Percentiles rank a stretch among this genome's conserved stretches.
Conservation (phyloP, 2,113 vertebrate species). For the Lota lota region DNA sequence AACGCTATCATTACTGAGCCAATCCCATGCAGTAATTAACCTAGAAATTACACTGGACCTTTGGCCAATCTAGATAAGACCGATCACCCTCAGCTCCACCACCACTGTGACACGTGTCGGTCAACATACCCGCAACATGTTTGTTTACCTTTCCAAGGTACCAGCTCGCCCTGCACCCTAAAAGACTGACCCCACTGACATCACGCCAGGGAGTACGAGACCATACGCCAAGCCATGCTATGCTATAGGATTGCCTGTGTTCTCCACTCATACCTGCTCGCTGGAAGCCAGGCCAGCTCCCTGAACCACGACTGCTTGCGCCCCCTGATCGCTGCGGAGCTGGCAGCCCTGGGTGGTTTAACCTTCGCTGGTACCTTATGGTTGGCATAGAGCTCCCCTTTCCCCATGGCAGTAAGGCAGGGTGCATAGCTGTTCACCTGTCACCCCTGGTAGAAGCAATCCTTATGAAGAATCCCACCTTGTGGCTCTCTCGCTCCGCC, state of each 20-base stretch:
- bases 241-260: neutral
- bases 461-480: slow-evolving; percentile 46
- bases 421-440: slow-evolving; percentile 27
- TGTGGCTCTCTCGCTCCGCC: slow-evolving; percentile 47
- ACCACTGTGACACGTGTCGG: no score
- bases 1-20: no score
- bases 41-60: no score
- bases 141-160: no score
- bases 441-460: slow-evolving; percentile 53
- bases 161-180: no score
- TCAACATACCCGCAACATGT: no score
- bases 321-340: slow-evolving; percentile 30
- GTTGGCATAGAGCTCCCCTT: slow-evolving; percentile 43
- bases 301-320: slow-evolving; percentile 16
- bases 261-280: slow-evolving; percentile 39
- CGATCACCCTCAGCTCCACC: no score
- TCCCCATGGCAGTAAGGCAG: slow-evolving; percentile 14
- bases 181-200: no score
- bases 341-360: slow-evolving; percentile 12
- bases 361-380: slow-evolving; percentile 21
- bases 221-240: neutral
- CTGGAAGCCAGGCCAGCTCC: slow-evolving; percentile 34
- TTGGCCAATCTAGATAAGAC: no score
- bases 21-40: no score
- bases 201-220: no score